Conservation (phyloP, 2,113 vertebrate genomes). For the Mastomys coucha region DNA sequence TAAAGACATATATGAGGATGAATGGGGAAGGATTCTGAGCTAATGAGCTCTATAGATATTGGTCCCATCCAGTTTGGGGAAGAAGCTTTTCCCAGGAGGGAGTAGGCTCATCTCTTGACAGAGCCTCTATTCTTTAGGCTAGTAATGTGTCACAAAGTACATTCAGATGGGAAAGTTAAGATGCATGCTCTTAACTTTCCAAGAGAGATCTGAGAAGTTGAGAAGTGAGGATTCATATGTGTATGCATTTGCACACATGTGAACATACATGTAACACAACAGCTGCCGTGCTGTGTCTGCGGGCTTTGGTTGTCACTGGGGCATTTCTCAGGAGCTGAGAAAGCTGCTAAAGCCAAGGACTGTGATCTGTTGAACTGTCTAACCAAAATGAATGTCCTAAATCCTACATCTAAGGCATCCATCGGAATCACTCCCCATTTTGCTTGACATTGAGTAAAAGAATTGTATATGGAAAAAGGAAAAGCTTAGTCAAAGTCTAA, state of each 20-base stretch:
- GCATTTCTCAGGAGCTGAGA: background rate
- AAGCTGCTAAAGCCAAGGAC: background rate
- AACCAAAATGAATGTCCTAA: background rate
- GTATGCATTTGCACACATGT: background rate
- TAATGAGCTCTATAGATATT: constrained; percentile 75
- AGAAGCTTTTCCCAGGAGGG: constrained; percentile 63
- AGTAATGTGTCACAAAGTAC: background rate
- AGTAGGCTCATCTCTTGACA: constrained; percentile 25
- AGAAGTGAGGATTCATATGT: background rate
- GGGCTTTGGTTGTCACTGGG: background rate
- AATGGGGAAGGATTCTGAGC: constrained; percentile 65
- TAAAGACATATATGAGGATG: constrained; percentile 73
- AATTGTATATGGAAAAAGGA: background rate
- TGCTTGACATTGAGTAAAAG: background rate
- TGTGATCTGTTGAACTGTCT: background rate
- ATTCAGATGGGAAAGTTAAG: background rate
- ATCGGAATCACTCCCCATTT: background rate
- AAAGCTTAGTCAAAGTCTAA: background rate
- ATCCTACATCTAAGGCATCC: background rate
- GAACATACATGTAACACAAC: background rate
- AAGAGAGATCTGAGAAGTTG: background rate
- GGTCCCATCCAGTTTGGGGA: constrained; percentile 47
- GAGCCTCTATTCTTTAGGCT: constrained; percentile 19
- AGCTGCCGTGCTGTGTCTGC: background rate
- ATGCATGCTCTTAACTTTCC: background rate